Evolutionary conservation across 2,113 vertebrate genomes (phyloP), one percentile per base, ranked within the genome.

Genomic region (Dendropsophus ebraccatus): DNA sequence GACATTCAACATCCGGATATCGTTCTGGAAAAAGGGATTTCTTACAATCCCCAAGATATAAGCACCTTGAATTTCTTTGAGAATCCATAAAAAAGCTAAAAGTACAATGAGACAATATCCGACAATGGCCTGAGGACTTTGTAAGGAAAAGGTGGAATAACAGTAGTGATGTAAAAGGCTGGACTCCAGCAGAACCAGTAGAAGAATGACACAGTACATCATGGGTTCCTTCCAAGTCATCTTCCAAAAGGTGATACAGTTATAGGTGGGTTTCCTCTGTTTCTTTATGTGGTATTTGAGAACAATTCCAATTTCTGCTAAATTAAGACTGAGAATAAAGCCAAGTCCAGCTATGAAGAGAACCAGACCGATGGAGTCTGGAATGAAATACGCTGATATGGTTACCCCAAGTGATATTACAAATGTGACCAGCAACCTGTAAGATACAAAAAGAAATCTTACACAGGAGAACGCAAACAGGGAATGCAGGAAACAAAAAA

Each of bases 1-100:
- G 21, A 94, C 93, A 89, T 95, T 93, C 87, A 95, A 91, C 87
- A 92, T 95, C 88, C 93, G 94, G 85, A 95, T 91, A 87, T 96
- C 95, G 93, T 96, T 97, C 70, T 97, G 97, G 89, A 96, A 99
- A 88, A 98, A 92, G 77, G 98, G 98, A 90, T 99, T 99, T 91
- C 95, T 92, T 90, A 99, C 93, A 89, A 96, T 90, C 87, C 97
- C 97, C 90, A 96, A 95, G 77, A 97, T 91, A 90, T 96, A 99
- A 10, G 96, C 94, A 69, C 96, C 93, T 89, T 99, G 98, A 91
- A 98, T 92, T 92, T 98, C 96, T 94, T 95, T 91, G 85, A 99
- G 95, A 88, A 94, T 90, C 95, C 95, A 97, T 67, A 92, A 91
- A 73, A 94, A 86, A 86, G 91, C 81, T 88, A 97, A 94, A n/a